Base-by-base conservation (phyloP, 2,797 vertebrate species). In the Pogonophryne albipinna region DNA sequence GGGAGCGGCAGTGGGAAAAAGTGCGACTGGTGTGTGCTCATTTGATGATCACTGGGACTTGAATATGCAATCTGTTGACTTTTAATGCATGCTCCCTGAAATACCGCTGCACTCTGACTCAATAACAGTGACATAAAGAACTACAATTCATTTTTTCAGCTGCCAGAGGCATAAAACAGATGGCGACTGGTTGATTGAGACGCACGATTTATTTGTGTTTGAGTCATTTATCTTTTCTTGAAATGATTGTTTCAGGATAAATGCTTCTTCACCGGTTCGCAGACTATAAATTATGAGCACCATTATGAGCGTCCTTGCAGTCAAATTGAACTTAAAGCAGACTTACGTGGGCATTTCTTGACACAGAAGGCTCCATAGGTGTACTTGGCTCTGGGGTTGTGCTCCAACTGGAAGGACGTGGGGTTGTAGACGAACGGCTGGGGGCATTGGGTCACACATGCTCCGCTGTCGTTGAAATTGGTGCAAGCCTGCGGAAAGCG, bases 331-430 rank as follows among this genome's bases (percentile, higher is more conserved):
- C 53, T 45, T 20, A 4, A 27, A 55, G 56, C 44, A 45, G 66
- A 95, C 98, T 97, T 91, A 99, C 98, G 96, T 65, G 98, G 98
- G 66, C 98, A 99, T 85, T 98, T 99, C 90, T 98, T 98, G 85
- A 99, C 97, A 13, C 98, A 99, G 85, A 99, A 99, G 11, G 98
- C 97, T 84, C 98, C 98, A 2, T 99, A 99, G 4, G 98, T 99
- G 90, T 99, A 99, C 90, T 98, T 99, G 75, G 97, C 97, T 27
- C 96, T 95, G 79, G 97, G 97, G 68, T 99, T 99, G 89, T 97
- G 97, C 78, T 99, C 98, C 82, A 99, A 76, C 63, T 99, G 98
- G 82, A 99, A 99, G 23, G 97, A 97, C 2, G 96, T 98, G 19
- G 97, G 97, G 86, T 98, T 99, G 95, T 99, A 99, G 31, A 99